Percentiles rank a stretch among this genome's conserved stretches.
phyloP scores from a whole-genome alignment of 1,140 invertebrate species.

The Rhagoletis pomonella region DNA sequence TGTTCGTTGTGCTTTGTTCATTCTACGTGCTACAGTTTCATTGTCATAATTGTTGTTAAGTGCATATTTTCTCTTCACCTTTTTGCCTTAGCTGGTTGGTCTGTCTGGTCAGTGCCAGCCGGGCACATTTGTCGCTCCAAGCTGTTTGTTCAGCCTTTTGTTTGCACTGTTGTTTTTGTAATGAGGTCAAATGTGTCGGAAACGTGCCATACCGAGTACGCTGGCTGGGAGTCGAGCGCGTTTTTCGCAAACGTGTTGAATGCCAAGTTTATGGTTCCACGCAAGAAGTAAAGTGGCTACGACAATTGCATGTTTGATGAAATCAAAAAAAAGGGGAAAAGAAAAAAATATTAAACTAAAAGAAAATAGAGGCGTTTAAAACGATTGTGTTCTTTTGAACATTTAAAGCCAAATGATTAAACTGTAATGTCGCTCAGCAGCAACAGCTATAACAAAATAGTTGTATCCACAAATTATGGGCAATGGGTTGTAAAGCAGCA shows the following conservation, averaged over 20 bases:
- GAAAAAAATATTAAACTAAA: neutral
- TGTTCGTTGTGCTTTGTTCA: neutral
- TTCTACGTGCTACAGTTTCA: constrained; percentile 22
- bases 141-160: constrained; percentile 32
- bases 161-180: constrained; percentile 40
- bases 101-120: neutral
- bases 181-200: constrained; percentile 51
- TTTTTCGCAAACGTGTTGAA: constrained; percentile 22
- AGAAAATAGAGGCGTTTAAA: neutral
- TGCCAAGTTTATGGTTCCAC: constrained; percentile 28
- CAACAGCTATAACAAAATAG: constrained; percentile 5
- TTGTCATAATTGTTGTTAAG: constrained; percentile 49
- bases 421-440: neutral
- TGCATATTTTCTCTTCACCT: neutral
- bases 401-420: neutral
- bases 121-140: neutral
- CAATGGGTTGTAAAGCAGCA: neutral
- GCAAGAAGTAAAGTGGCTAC: constrained; percentile 9
- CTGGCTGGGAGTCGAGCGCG: constrained; percentile 27
- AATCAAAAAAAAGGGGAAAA: neutral
- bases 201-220: constrained; percentile 26
- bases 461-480: neutral
- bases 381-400: neutral
- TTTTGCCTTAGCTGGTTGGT: neutral
- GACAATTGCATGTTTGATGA: constrained; percentile 30